Evolutionary conservation across 2,113 vertebrate genomes (phyloP), one percentile per base, ranked within the genome.

Genomic region (Triplophysa rosa): DNA sequence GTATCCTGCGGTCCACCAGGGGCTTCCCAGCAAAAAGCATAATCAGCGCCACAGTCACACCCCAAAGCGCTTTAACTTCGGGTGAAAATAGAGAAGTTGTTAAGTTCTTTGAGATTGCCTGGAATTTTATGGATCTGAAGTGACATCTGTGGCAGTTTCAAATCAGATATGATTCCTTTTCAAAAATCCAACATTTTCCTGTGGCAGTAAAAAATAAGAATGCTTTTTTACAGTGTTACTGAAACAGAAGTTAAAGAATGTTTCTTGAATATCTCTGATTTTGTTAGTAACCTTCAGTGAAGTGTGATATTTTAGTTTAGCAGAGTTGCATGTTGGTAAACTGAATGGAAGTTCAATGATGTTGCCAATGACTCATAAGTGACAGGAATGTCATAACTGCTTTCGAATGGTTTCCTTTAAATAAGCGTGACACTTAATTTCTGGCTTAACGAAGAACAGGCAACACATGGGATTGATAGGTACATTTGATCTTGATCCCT

Each of bases 361-460:
- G 23, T 56, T 78, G 40, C 45, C 24, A 47, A 74, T 12, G 56
- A 73, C 29, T 59, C 24, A 70, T 73, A 61, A 59, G 29, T 74
- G 67, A 75, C 54, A 59, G 68, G 47, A 73, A 74, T 47, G 26
- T 16, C 37, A 24, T 74, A 54, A 74, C 74, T 72, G 29, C 45
- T 62, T 62, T 73, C 59, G 26, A 49, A 13, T 49, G 37, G n/a
- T 24, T 81, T 81, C 40, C 54, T 65, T 37, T 6, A 6, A 37
- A 8, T 64, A 23, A 78, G 65, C 47, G 61, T 65, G 47, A 59
- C 66, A 65, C 77, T 69, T 84, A 26, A 75, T 84, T 81, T 84
- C 58, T 63, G 37, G 45, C 64, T 81, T 76, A 54, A 58, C 16
- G 42, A 66, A 58, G 33, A 59, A 66, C 8, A 65, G 42, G 12